phyloP scores from a whole-genome alignment of 1,140 invertebrate species.

The Solen grandis region DNA sequence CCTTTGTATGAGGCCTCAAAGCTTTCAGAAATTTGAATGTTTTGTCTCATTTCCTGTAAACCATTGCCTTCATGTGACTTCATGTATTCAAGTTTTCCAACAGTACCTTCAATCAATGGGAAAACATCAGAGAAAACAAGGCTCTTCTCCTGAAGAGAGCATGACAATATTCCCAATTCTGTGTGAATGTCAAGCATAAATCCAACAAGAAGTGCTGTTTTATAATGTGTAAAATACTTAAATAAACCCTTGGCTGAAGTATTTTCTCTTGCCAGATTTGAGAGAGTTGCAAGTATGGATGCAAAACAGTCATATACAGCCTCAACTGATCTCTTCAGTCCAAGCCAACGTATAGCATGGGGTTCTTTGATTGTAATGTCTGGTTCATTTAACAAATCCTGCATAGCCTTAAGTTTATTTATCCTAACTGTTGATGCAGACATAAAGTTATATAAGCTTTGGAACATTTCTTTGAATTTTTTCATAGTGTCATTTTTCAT shows the following conservation, averaged over 20 bases:
- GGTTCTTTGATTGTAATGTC: constrained; percentile 26
- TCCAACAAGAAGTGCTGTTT: background rate
- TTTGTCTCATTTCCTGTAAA: background rate
- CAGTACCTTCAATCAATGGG: background rate
- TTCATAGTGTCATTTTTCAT: constrained; percentile 12
- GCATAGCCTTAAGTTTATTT: constrained; percentile 14
- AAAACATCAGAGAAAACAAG: background rate
- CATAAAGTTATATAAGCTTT: constrained; percentile 2
- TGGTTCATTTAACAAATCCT: constrained; percentile 19
- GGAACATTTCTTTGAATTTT: constrained; percentile 5
- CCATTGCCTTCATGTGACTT: background rate
- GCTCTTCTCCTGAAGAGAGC: background rate
- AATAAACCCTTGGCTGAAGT: background rate
- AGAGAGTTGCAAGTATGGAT: background rate
- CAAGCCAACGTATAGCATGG: constrained; percentile 9
- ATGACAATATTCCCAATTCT: background rate
- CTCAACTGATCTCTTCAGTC: constrained; percentile 18
- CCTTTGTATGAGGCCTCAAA: background rate
- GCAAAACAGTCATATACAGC: background rate
- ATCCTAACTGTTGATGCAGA: background rate
- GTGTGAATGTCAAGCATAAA: background rate
- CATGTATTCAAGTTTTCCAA: background rate
- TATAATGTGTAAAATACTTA: background rate
- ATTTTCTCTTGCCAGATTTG: background rate
- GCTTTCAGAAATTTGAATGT: background rate